Conservation (phyloP, 2,797 vertebrate species). For the Acrossocheilus fasciatus region DNA sequence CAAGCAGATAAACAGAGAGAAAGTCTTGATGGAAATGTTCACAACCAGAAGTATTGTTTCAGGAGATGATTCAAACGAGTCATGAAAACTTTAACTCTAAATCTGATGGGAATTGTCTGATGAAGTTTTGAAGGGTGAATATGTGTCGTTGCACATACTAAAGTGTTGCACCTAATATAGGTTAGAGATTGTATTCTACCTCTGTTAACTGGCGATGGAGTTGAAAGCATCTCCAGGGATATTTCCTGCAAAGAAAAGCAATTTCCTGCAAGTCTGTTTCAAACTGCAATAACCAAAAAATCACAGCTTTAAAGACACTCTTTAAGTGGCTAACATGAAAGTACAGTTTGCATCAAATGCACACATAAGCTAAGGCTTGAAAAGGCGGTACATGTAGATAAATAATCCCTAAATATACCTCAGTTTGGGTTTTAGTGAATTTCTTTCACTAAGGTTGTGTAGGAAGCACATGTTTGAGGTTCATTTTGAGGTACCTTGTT, state of each 20-base stretch:
- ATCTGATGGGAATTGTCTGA: background rate
- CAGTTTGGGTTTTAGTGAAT: background rate
- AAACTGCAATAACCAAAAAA: background rate
- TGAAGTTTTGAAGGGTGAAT: background rate
- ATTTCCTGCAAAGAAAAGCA: background rate
- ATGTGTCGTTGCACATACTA: background rate
- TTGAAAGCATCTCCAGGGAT: background rate
- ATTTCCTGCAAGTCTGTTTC: conserved; percentile 1
- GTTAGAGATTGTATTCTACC: background rate
- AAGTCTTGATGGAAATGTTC: background rate
- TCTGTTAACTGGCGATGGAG: background rate
- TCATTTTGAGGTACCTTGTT: background rate
- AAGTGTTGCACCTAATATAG: background rate
- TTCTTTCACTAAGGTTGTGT: background rate
- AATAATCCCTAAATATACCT: background rate
- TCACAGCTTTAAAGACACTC: conserved; percentile 8
- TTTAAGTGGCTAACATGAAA: background rate
- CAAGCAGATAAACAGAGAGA: background rate
- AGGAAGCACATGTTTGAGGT: background rate
- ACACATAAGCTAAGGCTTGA: background rate
- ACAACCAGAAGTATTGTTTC: conserved; percentile 2
- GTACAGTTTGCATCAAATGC: background rate
- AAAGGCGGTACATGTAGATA: background rate
- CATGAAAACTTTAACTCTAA: background rate
- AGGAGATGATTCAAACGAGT: background rate